Base-by-base conservation (phyloP, 2,113 vertebrate species). In the Sebastes fasciatus region DNA sequence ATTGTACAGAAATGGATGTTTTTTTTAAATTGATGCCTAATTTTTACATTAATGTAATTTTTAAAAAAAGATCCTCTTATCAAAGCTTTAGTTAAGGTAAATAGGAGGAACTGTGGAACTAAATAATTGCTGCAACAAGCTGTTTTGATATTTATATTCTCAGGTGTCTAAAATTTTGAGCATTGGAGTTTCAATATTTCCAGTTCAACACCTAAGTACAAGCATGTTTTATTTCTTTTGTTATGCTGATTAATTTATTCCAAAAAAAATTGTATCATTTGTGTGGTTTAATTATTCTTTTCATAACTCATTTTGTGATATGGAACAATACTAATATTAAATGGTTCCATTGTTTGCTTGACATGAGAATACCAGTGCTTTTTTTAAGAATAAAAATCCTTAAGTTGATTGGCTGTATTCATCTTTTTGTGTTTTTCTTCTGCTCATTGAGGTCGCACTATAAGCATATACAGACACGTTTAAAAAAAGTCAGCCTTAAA, bases 161-260 rank as follows among this genome's bases (percentile, higher is more conserved):
- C 95, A 95, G 95, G 95, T 95, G 93, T 94, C 88, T 90, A 93
- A 88, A 86, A 89, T 80, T 90, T 90, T 77, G 57, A 93, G 90
- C 91, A 91, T 92, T 90, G 85, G 93, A 80, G 73, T 87, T 91
- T 93, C 86, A 82, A 88, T 87, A 85, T 89, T 92, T 93, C 90
- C 88, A 85, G 83, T 93, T 89, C 81, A 87, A 90, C 92, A 92
- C 89, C 79, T 88, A 93, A 82, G 80, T 91, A 89, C 89, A 94
- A 92, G 83, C 92, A 87, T 94, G 89, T 87, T 86, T 90, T 91
- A 49, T 90, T 89, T 83, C 80, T 85, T 92, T 90, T 93, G 65
- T 92, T 93, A 87, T 88, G 85, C 86, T 63, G 87, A 92, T 94
- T 96, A 94, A 96, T 95, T 96, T 96, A 96, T 96, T 96, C 88